Evolutionary conservation across 2,888 invertebrate species (phyloP), one percentile per base, ranked within the genome.

Genomic region (Phrixothrix hirtus): DNA sequence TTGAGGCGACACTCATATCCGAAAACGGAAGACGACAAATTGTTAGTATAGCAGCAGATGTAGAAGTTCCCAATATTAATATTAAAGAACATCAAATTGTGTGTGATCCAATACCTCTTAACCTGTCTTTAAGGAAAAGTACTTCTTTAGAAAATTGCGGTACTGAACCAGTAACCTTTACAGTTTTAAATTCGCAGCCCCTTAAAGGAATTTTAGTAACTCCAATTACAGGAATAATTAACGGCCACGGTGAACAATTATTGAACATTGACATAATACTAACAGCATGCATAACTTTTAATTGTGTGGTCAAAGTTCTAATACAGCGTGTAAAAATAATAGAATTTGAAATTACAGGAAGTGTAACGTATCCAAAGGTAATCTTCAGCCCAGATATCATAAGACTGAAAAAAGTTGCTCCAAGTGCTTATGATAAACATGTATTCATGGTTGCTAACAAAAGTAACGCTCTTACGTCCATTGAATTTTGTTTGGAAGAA

Each of bases 291-390:
- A 30, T 57, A n/a, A 39, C 29, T 7, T 59, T 62, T 16, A 17
- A 32, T n/a, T 54, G 45, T 14, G 29, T 4, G 7, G 31, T 66
- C 3, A 39, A 43, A 10, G 44, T 66, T 4, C 34, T 52, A 4
- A 29, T 67, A 11, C 54, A 70, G 43, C 50, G 78, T 56, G 77
- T 76, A 65, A 78, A 78, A 69, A 76, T 73, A 55, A 62, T 79
- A 7, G 46, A 68, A 16, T 67, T 82, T 35, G 70, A 75, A 27
- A 66, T 82, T 30, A 74, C 68, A 55, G 82, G 81, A 37, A 76
- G 72, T 53, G 77, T 81, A 1, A 69, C 77, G 0, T 81, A 78
- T 56, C 84, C 84, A 9, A 76, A 74, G 59, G 62, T 82, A 54
- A 45, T 63, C 11, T 74, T 84, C 29, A 72, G 74, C 14, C 83